These are phyloP conservation scores for Emberiza fucata DNA, from an alignment of 2,113 vertebrate species.

Conservation along the genomic window DNA sequence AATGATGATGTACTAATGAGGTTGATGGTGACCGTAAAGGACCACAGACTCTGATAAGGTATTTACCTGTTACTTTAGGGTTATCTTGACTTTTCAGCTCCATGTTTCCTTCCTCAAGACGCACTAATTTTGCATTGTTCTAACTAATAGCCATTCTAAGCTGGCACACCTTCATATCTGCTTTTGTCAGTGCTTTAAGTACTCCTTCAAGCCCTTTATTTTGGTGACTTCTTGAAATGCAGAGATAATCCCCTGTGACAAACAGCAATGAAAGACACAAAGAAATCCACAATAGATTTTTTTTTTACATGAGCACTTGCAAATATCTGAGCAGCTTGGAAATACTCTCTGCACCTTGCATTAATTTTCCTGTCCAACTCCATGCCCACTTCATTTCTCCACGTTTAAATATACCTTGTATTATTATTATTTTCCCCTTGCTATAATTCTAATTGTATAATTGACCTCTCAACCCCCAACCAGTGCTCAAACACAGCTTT, in stretches of 20 bases:
- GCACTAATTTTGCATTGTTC: background rate
- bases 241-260: background rate
- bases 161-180: background rate
- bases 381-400: background rate
- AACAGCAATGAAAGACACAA: background rate
- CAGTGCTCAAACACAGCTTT: background rate
- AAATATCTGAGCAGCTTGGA: background rate
- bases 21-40: slow-evolving; percentile 12
- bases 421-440: background rate
- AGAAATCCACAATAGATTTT: background rate
- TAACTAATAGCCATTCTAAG: slow-evolving; percentile 2
- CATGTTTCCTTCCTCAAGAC: background rate
- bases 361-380: background rate
- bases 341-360: background rate
- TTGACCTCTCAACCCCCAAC: background rate
- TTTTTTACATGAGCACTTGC: background rate
- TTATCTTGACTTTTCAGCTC: slow-evolving; percentile 50
- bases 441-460: background rate
- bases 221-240: background rate
- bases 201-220: background rate
- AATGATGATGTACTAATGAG: slow-evolving; percentile 63
- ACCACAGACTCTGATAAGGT: slow-evolving; percentile 1
- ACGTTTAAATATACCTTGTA: background rate
- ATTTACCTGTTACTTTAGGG: slow-evolving; percentile 19
- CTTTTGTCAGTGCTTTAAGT: background rate